phyloP scores from a whole-genome alignment of 1,140 invertebrate genomes.

The Eubasilissa regina region DNA sequence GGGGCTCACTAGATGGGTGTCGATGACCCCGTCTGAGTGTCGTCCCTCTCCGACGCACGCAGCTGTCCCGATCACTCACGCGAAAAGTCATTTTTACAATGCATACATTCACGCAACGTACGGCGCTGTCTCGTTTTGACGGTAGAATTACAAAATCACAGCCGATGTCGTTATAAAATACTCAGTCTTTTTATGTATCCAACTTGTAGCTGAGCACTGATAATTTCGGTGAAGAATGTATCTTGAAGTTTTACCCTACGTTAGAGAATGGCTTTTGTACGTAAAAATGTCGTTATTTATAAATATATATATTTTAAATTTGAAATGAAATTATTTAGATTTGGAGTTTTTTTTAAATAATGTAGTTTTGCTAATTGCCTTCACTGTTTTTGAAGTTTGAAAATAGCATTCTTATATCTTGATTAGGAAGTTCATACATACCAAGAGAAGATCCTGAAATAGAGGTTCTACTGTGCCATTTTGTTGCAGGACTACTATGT shows the following conservation, averaged over 20 bases:
- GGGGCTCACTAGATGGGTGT: constrained; percentile 21
- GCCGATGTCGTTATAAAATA: background rate
- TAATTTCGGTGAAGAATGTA: background rate
- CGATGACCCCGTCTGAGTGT: constrained; percentile 9
- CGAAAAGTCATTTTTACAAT: constrained; percentile 39
- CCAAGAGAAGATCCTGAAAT: no score
- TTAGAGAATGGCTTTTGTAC: no score
- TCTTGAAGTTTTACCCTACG: background rate
- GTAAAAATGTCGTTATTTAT: no score
- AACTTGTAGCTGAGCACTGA: background rate
- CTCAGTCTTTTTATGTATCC: background rate
- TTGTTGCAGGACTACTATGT: no score
- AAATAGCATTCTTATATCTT: no score
- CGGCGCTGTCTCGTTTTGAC: constrained; percentile 20
- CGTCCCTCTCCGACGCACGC: background rate
- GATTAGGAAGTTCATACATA: no score
- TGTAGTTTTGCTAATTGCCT: no score
- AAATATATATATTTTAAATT: no score
- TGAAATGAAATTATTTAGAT: no score
- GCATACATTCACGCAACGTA: constrained; percentile 40
- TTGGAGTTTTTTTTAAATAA: no score
- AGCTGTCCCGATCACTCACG: constrained; percentile 7
- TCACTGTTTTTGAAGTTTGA: no score
- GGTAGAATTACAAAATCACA: constrained; percentile 21
- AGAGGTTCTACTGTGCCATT: no score